Percentiles rank a stretch among this genome's conserved stretches.
Evolutionary conservation across 2,797 vertebrate genomes (phyloP).

Genomic region (Tinamus major): DNA sequence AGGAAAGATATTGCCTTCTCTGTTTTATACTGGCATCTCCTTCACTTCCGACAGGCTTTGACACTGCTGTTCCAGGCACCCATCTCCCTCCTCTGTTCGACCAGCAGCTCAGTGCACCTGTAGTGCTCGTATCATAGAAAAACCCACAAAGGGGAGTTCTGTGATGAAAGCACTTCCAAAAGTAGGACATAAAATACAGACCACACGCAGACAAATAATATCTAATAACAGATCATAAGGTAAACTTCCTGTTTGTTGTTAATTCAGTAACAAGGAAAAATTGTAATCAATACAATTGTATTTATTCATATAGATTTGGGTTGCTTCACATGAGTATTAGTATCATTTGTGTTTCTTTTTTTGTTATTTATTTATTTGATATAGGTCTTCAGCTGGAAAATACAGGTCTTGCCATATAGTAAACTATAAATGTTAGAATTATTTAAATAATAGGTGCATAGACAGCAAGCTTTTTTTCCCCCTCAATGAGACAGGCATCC

Average conservation of each 20-base stretch:
- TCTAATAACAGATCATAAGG: background rate
- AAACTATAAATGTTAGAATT: background rate
- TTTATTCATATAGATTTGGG: background rate
- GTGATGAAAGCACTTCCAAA: background rate
- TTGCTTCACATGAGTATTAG: background rate
- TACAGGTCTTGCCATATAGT: background rate
- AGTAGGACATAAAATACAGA: background rate
- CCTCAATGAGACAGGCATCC: background rate
- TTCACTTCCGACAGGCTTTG: background rate
- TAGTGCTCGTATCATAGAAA: background rate
- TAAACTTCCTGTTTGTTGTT: background rate
- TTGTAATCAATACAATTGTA: background rate
- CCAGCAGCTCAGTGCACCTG: background rate
- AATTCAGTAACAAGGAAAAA: background rate
- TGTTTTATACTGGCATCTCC: background rate
- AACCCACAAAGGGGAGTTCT: background rate
- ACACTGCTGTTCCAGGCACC: background rate
- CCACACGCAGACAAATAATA: background rate
- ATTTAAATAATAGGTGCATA: background rate
- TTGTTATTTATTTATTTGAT: background rate
- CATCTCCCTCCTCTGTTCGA: fast-evolving
- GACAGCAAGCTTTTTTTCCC: too few relatives aligned
- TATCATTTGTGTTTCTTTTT: too few relatives aligned
- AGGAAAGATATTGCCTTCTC: background rate
- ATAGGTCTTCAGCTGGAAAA: background rate